phyloP scores from a whole-genome alignment of 2,888 invertebrate species.

The Bombyx huttoni region DNA sequence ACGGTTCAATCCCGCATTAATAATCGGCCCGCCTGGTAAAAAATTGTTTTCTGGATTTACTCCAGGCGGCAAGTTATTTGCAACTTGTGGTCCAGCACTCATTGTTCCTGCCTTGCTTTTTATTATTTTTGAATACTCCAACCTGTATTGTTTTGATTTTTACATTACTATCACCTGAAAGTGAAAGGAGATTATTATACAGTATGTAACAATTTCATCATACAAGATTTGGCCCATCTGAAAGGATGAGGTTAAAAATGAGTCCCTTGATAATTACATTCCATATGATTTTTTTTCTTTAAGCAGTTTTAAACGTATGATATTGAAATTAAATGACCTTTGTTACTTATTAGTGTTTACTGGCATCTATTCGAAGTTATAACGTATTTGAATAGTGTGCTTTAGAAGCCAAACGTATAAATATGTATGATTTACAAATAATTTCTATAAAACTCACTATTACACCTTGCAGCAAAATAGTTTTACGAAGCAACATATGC shows the following conservation, averaged over 20 bases:
- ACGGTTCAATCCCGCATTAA: conserved; percentile 64
- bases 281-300: too few relatives aligned
- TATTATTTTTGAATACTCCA: conserved; percentile 6
- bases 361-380: too few relatives aligned
- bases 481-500: not conserved
- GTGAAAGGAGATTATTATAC: conserved; percentile 23
- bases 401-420: too few relatives aligned
- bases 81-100: conserved; percentile 47
- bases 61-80: conserved; percentile 60
- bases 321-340: too few relatives aligned
- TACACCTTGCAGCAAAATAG: not conserved
- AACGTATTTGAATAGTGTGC: too few relatives aligned
- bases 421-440: not conserved
- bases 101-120: conserved; percentile 16
- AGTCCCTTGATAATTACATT: too few relatives aligned
- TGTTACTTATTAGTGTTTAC: too few relatives aligned
- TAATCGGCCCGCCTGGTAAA: conserved; percentile 67
- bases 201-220: not conserved
- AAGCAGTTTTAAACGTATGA: too few relatives aligned
- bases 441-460: not conserved
- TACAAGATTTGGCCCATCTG: not conserved
- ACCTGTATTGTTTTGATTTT: conserved; percentile 1
- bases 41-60: conserved; percentile 67
- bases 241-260: too few relatives aligned
- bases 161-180: conserved; percentile 47